Evolutionary conservation across 2,113 vertebrate species (phyloP).

Genomic region (Alexandromys fortis): DNA sequence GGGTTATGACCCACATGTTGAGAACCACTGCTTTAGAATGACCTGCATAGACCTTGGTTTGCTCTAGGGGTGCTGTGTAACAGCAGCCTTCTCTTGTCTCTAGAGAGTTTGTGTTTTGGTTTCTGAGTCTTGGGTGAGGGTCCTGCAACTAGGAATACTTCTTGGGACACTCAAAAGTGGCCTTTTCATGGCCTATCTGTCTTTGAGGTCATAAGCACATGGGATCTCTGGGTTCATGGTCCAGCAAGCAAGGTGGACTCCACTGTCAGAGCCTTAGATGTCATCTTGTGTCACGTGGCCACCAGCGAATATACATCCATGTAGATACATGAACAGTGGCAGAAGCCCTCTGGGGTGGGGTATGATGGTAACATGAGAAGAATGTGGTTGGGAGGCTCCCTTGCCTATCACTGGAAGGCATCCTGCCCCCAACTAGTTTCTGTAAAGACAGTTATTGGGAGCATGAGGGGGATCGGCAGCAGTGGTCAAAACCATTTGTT

Average conservation of each 20-base stretch:
- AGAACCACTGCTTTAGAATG: neutral
- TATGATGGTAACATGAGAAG: neutral
- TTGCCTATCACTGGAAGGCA: neutral
- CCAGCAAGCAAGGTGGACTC: neutral
- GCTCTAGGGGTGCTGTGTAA: rapidly evolving
- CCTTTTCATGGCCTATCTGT: rapidly evolving
- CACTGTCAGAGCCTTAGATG: neutral
- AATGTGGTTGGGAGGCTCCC: neutral
- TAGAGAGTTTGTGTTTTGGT: too few species aligned
- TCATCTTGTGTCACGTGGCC: too few species aligned
- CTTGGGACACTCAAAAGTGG: rapidly evolving
- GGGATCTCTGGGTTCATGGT: neutral
- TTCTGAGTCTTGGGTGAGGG: neutral
- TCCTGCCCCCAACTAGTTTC: neutral
- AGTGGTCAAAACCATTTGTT: neutral
- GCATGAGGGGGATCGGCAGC: too few species aligned
- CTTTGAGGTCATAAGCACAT: neutral
- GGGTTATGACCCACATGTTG: neutral
- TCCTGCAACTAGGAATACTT: neutral
- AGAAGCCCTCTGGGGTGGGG: neutral
- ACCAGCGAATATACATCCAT: neutral
- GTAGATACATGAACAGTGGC: neutral
- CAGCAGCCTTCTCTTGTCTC: neutral
- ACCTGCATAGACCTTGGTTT: neutral
- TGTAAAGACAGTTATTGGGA: neutral